A percentile compares a stretch with the other conserved stretches of the same genome.
Evolutionary conservation across 2,113 vertebrate genomes (phyloP).

Genomic region (Daboia siamensis): DNA sequence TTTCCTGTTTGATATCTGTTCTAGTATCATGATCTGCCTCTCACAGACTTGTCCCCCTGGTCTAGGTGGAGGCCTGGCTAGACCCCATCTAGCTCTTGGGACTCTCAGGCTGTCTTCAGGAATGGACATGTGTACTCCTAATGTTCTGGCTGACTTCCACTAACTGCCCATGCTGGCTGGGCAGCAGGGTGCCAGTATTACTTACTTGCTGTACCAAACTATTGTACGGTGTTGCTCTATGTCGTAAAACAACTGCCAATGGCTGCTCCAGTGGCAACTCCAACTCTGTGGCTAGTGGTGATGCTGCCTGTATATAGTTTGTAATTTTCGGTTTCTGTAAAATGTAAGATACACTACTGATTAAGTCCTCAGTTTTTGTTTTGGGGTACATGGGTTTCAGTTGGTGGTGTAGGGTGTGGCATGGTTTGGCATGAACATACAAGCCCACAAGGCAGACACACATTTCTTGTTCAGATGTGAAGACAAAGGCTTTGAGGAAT

Average conservation of each 20-base stretch:
- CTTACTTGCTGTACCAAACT: constrained; percentile 45
- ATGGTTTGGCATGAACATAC: neutral
- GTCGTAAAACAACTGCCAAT: constrained; percentile 55
- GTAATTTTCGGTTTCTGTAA: constrained; percentile 33
- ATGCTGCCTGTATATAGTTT: constrained; percentile 50
- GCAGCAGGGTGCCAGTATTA: constrained; percentile 27
- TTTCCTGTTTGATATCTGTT: neutral
- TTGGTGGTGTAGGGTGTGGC: too few relatives aligned
- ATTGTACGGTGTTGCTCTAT: constrained; percentile 51
- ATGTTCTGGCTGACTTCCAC: constrained; percentile 9
- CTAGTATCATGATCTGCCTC: neutral
- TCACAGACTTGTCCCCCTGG: neutral
- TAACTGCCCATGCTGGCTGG: constrained; percentile 7
- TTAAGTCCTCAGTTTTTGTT: neutral
- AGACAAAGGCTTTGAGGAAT: neutral
- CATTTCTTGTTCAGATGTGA: neutral
- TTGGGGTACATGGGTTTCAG: constrained; percentile 3
- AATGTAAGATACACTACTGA: neutral
- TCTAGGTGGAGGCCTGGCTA: constrained; percentile 32
- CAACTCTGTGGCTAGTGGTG: constrained; percentile 38
- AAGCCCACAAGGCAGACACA: neutral
- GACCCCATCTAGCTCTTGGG: fast-evolving
- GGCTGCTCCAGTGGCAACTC: neutral
- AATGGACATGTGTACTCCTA: neutral
- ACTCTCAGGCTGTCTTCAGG: constrained; percentile 27